Evolutionary conservation across 2,888 invertebrate genomes (phyloP).

Genomic region (Erebia epiphron): DNA sequence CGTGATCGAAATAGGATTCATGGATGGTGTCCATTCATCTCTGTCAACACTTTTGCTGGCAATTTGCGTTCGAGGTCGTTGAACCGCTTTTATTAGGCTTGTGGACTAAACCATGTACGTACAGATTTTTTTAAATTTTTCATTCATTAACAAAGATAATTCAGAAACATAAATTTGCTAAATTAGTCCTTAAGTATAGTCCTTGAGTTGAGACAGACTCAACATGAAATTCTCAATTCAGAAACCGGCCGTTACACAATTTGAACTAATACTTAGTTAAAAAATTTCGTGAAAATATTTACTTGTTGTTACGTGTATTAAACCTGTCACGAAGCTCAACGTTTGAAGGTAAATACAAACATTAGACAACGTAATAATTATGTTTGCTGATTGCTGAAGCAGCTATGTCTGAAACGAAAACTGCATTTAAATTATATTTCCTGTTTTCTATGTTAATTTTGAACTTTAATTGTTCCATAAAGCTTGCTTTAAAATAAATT

Average conservation of each 20-base stretch:
- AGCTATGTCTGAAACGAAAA: not conserved
- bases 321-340: conserved; percentile 6
- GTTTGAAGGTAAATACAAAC: not conserved
- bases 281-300: not conserved
- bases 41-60: conserved; percentile 7
- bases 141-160: too few species aligned
- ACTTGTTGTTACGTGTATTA: not conserved
- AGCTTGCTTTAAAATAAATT: not conserved
- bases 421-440: not conserved
- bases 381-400: not conserved
- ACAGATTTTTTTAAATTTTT: too few species aligned
- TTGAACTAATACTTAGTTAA: not conserved
- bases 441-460: not conserved
- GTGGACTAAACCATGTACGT: not conserved
- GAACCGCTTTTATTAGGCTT: not conserved
- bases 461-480: not conserved
- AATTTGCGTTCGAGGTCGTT: conserved; percentile 8
- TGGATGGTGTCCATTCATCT: conserved; percentile 15
- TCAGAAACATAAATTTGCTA: too few species aligned
- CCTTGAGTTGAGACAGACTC: too few species aligned
- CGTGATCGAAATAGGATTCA: conserved; percentile 9
- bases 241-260: too few species aligned
- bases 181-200: too few species aligned
- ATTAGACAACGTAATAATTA: not conserved
- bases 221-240: too few species aligned